These are phyloP conservation scores for Dynastes grantii DNA, from an alignment of 2,888 invertebrate species.

Conservation along the genomic window DNA sequence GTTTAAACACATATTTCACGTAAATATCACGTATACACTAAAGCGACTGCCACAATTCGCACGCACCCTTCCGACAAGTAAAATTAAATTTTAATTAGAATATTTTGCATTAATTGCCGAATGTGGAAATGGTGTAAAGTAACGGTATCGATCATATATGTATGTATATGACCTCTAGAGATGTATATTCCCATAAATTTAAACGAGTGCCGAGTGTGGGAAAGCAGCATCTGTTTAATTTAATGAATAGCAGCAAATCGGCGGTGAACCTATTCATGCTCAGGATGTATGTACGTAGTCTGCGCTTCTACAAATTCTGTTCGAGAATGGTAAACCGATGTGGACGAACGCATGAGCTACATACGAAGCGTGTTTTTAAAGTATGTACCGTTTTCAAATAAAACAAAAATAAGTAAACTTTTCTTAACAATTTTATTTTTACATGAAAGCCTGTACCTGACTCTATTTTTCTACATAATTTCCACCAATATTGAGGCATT, in stretches of 20 bases:
- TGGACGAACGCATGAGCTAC: background rate
- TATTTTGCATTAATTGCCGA: background rate
- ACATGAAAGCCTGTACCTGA: no score
- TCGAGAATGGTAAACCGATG: background rate
- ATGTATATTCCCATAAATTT: constrained; percentile 22
- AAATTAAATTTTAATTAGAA: background rate
- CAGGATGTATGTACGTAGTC: background rate
- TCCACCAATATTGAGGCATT: no score
- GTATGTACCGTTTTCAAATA: no score
- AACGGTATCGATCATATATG: background rate
- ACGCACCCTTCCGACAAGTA: background rate
- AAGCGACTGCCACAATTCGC: background rate
- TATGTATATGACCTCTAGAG: background rate
- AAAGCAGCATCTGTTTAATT: constrained; percentile 13
- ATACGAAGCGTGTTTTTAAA: no score
- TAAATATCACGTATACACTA: no score
- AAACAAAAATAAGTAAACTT: no score
- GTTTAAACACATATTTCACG: background rate
- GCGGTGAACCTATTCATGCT: background rate
- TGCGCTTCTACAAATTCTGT: constrained; percentile 1
- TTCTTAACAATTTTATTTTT: no score
- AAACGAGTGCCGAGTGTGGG: background rate
- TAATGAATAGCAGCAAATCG: background rate
- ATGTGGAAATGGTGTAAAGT: background rate
- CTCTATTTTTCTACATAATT: no score